Evolutionary conservation across 92 coral and sea anemone species (phyloP).

Genomic region (Chrysogorgia sp.): DNA sequence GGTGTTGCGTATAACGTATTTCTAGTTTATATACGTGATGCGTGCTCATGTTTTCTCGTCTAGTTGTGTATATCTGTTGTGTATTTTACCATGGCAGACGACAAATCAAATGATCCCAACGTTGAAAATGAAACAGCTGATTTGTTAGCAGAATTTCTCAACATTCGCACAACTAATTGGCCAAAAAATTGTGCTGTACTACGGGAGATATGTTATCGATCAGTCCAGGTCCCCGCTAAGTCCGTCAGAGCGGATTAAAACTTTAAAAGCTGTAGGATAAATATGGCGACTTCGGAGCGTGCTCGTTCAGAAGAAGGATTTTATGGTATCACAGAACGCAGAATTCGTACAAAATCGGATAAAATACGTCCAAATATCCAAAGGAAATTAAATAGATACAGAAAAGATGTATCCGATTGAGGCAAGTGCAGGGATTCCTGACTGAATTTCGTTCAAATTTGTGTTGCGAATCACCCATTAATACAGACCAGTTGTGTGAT

Average conservation of each 20-base stretch:
- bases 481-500: neutral
- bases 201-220: neutral
- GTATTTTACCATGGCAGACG: too few relatives aligned
- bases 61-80: too few relatives aligned
- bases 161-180: too few relatives aligned
- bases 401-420: conserved; percentile 50
- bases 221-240: neutral
- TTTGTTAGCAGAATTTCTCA: too few relatives aligned
- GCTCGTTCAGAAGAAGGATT: conserved; percentile 35
- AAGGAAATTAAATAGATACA: conserved; percentile 23
- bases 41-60: too few relatives aligned
- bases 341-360: conserved; percentile 11
- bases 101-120: too few relatives aligned
- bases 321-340: neutral
- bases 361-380: neutral
- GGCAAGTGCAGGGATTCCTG: conserved; percentile 39
- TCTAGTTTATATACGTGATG: too few relatives aligned
- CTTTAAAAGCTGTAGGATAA: neutral
- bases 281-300: conserved; percentile 41
- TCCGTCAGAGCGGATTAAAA: too few relatives aligned
- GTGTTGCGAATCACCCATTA: neutral
- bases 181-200: neutral
- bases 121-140: too few relatives aligned
- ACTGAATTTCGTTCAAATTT: too few relatives aligned
- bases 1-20: too few relatives aligned